These are phyloP conservation scores for Hepsetus odoe DNA, from an alignment of 2,113 vertebrate genomes.

Conservation along the genomic window DNA sequence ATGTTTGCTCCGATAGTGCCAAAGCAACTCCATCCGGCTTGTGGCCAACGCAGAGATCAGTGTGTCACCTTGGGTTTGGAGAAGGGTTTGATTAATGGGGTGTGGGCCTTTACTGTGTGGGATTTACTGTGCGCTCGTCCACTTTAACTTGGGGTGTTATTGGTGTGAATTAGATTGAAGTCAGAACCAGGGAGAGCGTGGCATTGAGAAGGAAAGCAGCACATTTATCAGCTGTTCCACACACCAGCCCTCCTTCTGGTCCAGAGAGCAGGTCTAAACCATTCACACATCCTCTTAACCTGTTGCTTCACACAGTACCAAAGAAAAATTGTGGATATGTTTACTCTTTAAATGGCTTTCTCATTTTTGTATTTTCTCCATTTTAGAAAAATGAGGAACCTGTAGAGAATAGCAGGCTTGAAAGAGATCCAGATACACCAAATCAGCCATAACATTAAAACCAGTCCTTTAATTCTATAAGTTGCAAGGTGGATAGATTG, in stretches of 20 bases:
- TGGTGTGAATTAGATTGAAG: constrained; percentile 51
- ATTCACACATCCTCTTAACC: no score
- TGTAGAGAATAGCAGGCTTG: no score
- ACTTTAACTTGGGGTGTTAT: constrained; percentile 25
- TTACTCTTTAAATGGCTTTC: no score
- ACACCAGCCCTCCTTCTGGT: constrained; percentile 30
- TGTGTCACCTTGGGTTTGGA: constrained; percentile 51
- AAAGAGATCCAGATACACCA: no score
- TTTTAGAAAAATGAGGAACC: no score
- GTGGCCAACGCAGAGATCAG: constrained; percentile 40
- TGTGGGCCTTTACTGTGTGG: constrained; percentile 46
- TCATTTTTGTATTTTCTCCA: no score
- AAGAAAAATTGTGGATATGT: no score
- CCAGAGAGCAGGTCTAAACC: background rate
- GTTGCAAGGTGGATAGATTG: no score
- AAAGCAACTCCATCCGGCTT: constrained; percentile 39
- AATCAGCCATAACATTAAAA: no score
- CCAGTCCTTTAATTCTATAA: no score
- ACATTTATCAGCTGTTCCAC: constrained; percentile 48
- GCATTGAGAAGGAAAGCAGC: constrained; percentile 43
- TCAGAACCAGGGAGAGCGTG: constrained; percentile 38
- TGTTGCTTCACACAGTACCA: no score
- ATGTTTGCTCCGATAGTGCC: constrained; percentile 53
- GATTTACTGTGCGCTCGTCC: constrained; percentile 37
- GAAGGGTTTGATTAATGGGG: constrained; percentile 55